Conservation (phyloP, 2,113 vertebrate species). For the Charina bottae region DNA sequence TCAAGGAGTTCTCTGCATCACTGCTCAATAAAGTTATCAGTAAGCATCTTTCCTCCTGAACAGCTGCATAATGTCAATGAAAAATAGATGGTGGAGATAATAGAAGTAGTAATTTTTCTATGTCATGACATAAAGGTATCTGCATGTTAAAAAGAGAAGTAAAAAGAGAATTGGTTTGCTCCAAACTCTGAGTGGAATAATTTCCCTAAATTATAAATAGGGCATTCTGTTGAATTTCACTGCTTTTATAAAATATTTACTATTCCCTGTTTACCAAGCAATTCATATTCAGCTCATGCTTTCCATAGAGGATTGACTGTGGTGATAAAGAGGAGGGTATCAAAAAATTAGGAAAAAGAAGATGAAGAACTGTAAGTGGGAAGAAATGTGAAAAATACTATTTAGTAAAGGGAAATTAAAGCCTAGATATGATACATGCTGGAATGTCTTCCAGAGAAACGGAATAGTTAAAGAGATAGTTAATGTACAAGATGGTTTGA, state of each 20-base stretch:
- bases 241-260: constrained; percentile 43
- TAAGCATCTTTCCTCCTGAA: neutral
- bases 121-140: constrained; percentile 4
- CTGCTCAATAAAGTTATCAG: constrained; percentile 13
- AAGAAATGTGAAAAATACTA: constrained; percentile 16
- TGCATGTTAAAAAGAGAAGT: constrained; percentile 16
- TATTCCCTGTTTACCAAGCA: constrained; percentile 13
- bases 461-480: neutral
- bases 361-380: constrained; percentile 10
- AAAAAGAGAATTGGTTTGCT: constrained; percentile 23
- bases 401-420: constrained; percentile 7
- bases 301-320: constrained; percentile 18
- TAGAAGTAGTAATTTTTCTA: constrained; percentile 1
- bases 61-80: neutral
- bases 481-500: neutral
- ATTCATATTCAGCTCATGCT: constrained; percentile 27
- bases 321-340: neutral
- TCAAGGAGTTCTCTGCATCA: neutral
- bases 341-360: constrained; percentile 20
- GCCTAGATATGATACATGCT: neutral
- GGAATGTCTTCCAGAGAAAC: neutral
- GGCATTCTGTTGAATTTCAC: constrained; percentile 32
- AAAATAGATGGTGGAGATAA: constrained; percentile 8
- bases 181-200: constrained; percentile 19
- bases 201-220: constrained; percentile 40